Conservation (phyloP, 2,888 invertebrate species). For the Esperia sulphurella region DNA sequence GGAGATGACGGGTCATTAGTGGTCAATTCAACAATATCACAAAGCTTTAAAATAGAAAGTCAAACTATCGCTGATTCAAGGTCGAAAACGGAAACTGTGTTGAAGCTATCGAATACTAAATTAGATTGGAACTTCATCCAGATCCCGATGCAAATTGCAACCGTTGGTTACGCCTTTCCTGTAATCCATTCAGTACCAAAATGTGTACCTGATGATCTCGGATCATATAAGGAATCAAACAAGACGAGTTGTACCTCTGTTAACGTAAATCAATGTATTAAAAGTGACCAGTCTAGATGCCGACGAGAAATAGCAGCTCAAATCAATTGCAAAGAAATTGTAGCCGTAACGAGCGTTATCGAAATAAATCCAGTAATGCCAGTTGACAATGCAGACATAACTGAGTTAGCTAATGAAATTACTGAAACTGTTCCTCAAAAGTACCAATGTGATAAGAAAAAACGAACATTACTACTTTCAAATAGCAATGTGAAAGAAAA, state of each 20-base stretch:
- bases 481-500: neutral
- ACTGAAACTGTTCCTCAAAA: neutral
- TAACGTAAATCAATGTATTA: slow-evolving; percentile 25
- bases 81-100: slow-evolving; percentile 20
- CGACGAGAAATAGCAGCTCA: neutral
- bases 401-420: neutral
- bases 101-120: slow-evolving; percentile 29
- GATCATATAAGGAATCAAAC: neutral
- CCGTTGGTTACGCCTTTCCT: slow-evolving; percentile 54
- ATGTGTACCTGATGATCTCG: neutral
- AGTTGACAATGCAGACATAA: slow-evolving; percentile 5
- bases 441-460: neutral
- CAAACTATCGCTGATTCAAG: slow-evolving; percentile 12
- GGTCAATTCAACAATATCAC: slow-evolving; percentile 38
- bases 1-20: slow-evolving; percentile 50
- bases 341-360: neutral
- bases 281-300: neutral
- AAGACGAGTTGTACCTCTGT: slow-evolving; percentile 13
- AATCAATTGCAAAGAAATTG: neutral
- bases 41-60: slow-evolving; percentile 23
- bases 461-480: neutral
- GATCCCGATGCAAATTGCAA: slow-evolving; percentile 53
- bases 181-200: neutral
- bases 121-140: slow-evolving; percentile 39
- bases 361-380: neutral